phyloP scores from a whole-genome alignment of 2,797 vertebrate genomes.

The Leucoraja ocellata region DNA sequence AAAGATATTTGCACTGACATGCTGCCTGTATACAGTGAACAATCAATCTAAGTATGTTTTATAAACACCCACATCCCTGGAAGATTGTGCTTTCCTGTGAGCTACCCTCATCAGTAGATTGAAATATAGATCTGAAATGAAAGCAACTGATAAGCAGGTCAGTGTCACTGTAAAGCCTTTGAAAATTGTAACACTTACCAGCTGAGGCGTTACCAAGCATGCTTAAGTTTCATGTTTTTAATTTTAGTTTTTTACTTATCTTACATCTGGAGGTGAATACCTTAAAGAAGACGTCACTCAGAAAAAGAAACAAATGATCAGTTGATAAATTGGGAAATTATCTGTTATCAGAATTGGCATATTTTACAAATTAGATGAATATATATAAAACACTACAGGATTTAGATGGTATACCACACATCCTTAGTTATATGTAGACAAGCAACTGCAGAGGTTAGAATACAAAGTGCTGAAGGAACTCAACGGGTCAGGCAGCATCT shows the following conservation, averaged over 20 bases:
- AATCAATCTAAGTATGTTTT: slow-evolving; percentile 49
- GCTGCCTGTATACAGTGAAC: slow-evolving; percentile 54
- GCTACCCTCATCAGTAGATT: slow-evolving; percentile 48
- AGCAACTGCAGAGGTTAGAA: too few species aligned
- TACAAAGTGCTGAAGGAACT: too few species aligned
- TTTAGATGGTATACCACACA: too few species aligned
- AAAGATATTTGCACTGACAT: slow-evolving; percentile 47
- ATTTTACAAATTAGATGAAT: not conserved
- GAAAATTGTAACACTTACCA: slow-evolving; percentile 59
- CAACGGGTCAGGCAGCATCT: too few species aligned
- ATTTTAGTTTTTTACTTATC: not conserved
- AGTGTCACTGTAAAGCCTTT: slow-evolving; percentile 56
- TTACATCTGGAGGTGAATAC: not conserved
- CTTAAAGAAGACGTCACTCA: not conserved
- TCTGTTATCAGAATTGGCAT: not conserved
- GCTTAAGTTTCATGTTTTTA: slow-evolving; percentile 25
- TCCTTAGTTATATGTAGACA: not conserved
- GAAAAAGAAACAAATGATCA: not conserved
- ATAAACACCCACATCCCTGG: slow-evolving; percentile 52
- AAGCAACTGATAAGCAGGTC: slow-evolving; percentile 50
- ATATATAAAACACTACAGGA: not conserved
- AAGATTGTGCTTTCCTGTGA: slow-evolving; percentile 47
- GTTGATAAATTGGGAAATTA: not conserved
- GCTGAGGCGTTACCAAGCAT: slow-evolving; percentile 37
- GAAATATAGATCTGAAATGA: slow-evolving; percentile 44